Conservation (phyloP, 2,797 vertebrate genomes). For the Pitangus sulphuratus region DNA sequence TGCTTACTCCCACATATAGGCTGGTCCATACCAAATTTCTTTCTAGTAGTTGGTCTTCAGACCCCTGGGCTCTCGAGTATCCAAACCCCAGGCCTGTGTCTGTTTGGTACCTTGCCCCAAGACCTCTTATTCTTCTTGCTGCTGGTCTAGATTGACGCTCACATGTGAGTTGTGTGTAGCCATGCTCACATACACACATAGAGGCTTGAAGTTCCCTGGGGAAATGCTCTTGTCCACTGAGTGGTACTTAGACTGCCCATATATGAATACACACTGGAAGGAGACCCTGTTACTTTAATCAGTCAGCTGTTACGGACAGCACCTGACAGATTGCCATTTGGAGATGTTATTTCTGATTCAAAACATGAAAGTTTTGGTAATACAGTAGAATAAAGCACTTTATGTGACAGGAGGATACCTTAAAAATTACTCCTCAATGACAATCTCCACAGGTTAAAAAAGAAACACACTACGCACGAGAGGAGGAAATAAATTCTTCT, state of each 20-base stretch:
- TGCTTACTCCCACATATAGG: background rate
- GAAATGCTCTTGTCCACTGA: background rate
- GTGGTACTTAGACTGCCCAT: background rate
- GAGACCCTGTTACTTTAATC: fast-evolving
- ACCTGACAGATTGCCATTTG: background rate
- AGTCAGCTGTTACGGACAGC: background rate
- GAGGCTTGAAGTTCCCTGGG: background rate
- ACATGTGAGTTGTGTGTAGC: background rate
- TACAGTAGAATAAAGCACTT: background rate
- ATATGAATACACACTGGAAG: background rate
- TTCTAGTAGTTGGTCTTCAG: background rate
- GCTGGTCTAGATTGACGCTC: background rate
- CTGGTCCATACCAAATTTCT: background rate
- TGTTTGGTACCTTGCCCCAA: background rate
- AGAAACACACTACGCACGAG: background rate
- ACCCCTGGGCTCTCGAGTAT: background rate
- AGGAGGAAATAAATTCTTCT: background rate
- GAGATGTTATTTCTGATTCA: background rate
- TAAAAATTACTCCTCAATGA: background rate
- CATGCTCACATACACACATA: background rate
- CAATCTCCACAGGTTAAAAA: background rate
- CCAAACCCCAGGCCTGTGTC: background rate
- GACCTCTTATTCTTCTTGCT: background rate
- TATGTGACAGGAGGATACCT: background rate
- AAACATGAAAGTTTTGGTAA: background rate